phyloP scores from a whole-genome alignment of 2,888 invertebrate species.

The Choreutis nemorana region DNA sequence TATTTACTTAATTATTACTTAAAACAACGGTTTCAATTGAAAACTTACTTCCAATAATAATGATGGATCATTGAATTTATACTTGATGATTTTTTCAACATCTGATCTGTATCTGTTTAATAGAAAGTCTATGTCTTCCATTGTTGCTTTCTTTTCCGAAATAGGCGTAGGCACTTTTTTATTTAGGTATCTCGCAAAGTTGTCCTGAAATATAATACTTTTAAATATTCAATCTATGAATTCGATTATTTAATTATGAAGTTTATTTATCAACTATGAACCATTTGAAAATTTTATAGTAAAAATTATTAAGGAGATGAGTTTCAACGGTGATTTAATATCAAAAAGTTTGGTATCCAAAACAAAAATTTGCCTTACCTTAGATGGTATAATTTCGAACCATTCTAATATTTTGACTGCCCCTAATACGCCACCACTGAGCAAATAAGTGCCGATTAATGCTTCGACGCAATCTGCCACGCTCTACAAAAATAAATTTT shows the following conservation, averaged over 20 bases:
- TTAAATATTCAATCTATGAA: too few species aligned
- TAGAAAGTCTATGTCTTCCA: slow-evolving; percentile 50
- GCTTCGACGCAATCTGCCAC: slow-evolving; percentile 87
- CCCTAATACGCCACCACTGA: slow-evolving; percentile 37
- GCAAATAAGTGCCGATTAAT: slow-evolving; percentile 71
- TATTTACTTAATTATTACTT: too few species aligned
- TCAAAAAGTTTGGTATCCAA: neutral
- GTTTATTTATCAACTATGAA: too few species aligned
- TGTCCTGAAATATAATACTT: slow-evolving; percentile 29
- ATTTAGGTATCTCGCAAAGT: slow-evolving; percentile 22
- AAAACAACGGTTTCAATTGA: too few species aligned
- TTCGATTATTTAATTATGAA: too few species aligned
- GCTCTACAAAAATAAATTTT: too few species aligned
- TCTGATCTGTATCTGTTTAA: slow-evolving; percentile 39
- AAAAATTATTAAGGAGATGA: too few species aligned
- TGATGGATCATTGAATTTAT: slow-evolving; percentile 81
- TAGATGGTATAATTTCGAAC: slow-evolving; percentile 67
- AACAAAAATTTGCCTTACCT: too few species aligned
- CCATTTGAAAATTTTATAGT: too few species aligned
- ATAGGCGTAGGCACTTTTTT: slow-evolving; percentile 40
- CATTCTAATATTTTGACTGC: slow-evolving; percentile 69
- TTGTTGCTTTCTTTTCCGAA: slow-evolving; percentile 27
- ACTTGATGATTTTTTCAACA: slow-evolving; percentile 72
- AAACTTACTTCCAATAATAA: slow-evolving; percentile 76
- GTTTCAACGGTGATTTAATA: too few species aligned